Base-by-base conservation (phyloP, 2,888 invertebrate genomes). In the Andrena chrysosceles region DNA sequence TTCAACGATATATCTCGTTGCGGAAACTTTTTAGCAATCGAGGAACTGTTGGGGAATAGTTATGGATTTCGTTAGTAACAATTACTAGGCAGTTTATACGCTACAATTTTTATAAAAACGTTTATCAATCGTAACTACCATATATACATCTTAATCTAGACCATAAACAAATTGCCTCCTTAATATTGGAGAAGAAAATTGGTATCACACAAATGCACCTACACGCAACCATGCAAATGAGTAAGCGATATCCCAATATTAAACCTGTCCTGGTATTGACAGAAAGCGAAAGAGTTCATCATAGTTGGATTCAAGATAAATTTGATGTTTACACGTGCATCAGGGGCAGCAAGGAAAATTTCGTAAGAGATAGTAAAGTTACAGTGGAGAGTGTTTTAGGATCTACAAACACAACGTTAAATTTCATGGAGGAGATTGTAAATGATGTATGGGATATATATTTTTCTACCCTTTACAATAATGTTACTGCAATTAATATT, bases 1-100 rank as follows among this genome's bases (percentile, higher is more conserved):
- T 95, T 95, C 80, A 91, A 92, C 60, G 89, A 91, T 13, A 92
- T 94, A 91, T 87, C 93, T 2, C 89, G 92, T 42, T 86, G 90
- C n/a, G 94, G 94, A 16, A 91, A 94, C 73, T 94, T 95, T 84
- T 79, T 94, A n/a, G 91, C 94, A 0, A 91, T 93, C n/a, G 92
- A 93, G 26, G 94, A 94, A 84, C 80, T 91, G 33, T 84, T 94
- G 8, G 94, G 94, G 6, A 82, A 93, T 66, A 93, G 91, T 79
- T 94, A 93, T 86, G 95, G 94, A 72, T 93, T 95, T 79, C 91
- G 94, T 94, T 88, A 90, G 90, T 90, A 42, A 42, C 13, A 67
- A 23, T 66, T 63, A 70, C 62, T 70, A 63, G 23, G 42, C 42
- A 56, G 26, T 64, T 66, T 59, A 29, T 62, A 49, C 48, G 35